phyloP scores from a whole-genome alignment of 2,888 invertebrate species.

The Thecophora atra region DNA sequence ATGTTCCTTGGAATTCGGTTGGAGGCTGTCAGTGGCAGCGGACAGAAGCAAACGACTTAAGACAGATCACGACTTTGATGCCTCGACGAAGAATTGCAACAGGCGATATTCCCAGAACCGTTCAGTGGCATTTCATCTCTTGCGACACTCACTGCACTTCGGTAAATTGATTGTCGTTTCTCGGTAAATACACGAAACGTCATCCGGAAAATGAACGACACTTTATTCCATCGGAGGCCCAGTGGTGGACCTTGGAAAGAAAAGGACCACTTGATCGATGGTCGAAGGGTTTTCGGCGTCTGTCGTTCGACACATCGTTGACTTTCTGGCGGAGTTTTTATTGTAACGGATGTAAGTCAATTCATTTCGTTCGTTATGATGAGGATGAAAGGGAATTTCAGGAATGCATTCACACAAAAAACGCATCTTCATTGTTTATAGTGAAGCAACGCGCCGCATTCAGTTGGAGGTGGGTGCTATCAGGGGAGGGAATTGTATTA shows the following conservation, averaged over 20 bases:
- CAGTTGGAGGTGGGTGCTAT: too few species aligned
- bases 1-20: neutral
- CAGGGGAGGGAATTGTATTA: too few species aligned
- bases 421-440: too few species aligned
- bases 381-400: neutral
- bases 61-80: neutral
- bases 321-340: neutral
- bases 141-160: neutral
- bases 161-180: constrained; percentile 27
- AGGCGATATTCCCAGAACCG: constrained; percentile 5
- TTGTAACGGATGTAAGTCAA: neutral
- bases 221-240: neutral
- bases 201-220: constrained; percentile 9
- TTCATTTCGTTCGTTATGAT: neutral
- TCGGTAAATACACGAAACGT: constrained; percentile 1
- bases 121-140: neutral
- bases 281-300: neutral
- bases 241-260: neutral
- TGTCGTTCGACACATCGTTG: neutral
- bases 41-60: neutral
- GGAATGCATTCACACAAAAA: too few species aligned
- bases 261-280: neutral
- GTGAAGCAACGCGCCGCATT: too few species aligned
- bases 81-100: constrained; percentile 10
- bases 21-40: neutral